Percentiles rank a stretch among this genome's conserved stretches.
Evolutionary conservation across 2,888 invertebrate genomes (phyloP).

Genomic region (Gandaritis pyraliata): DNA sequence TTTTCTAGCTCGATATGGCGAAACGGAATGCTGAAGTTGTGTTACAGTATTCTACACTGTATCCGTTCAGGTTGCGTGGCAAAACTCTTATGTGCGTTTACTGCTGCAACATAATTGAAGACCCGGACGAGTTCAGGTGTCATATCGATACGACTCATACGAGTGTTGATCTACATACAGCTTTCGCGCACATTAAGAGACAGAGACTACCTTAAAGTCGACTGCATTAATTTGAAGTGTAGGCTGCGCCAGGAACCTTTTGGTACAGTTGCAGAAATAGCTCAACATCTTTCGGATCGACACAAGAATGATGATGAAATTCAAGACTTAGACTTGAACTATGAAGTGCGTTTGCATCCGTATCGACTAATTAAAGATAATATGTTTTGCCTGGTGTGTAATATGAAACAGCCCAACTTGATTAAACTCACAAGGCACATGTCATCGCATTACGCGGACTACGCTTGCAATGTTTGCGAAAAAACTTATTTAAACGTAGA

Average conservation of each 20-base stretch:
- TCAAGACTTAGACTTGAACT: slow-evolving; percentile 19
- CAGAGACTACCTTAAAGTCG: slow-evolving; percentile 51
- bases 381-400: slow-evolving; percentile 33
- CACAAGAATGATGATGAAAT: slow-evolving; percentile 46
- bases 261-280: slow-evolving; percentile 46
- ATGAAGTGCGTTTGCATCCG: slow-evolving; percentile 35
- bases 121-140: slow-evolving; percentile 58
- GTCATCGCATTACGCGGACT: slow-evolving; percentile 44
- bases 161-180: slow-evolving; percentile 53
- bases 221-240: slow-evolving; percentile 64
- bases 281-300: slow-evolving; percentile 51
- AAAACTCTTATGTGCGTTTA: slow-evolving; percentile 72
- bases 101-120: slow-evolving; percentile 68
- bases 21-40: slow-evolving; percentile 68
- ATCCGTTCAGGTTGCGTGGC: slow-evolving; percentile 74
- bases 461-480: slow-evolving; percentile 45
- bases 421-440: slow-evolving; percentile 45
- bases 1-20: slow-evolving; percentile 33
- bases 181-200: slow-evolving; percentile 47
- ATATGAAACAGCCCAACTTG: slow-evolving; percentile 30
- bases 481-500: slow-evolving; percentile 29
- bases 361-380: slow-evolving; percentile 34
- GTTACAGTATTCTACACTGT: slow-evolving; percentile 73
- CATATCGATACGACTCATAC: slow-evolving; percentile 62
- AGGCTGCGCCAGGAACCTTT: slow-evolving; percentile 53